Conservation (phyloP, 2,113 vertebrate species). For the Mola mola region DNA sequence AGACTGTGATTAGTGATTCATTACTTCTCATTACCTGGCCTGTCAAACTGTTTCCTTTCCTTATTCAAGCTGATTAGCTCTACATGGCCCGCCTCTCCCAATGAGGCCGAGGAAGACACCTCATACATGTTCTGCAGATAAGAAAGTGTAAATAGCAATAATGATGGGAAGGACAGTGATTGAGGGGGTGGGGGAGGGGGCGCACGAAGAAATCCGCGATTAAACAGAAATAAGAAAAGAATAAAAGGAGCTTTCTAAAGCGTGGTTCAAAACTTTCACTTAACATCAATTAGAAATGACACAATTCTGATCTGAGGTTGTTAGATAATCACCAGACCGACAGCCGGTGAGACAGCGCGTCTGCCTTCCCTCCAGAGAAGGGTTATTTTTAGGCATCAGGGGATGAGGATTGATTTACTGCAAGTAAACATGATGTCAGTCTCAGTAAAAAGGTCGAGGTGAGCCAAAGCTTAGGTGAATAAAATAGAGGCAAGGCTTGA, state of each 20-base stretch:
- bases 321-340: constrained; percentile 10
- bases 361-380: constrained; percentile 38
- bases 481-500: constrained; percentile 17
- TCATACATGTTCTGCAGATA: constrained; percentile 39
- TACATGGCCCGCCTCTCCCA: constrained; percentile 72
- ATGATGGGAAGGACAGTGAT: constrained; percentile 8
- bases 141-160: neutral
- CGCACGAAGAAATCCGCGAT: no score
- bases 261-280: neutral
- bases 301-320: constrained; percentile 1
- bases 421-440: constrained; percentile 63
- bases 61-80: constrained; percentile 79
- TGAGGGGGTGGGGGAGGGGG: no score
- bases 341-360: constrained; percentile 24
- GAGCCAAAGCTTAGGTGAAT: constrained; percentile 45
- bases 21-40: constrained; percentile 82
- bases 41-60: constrained; percentile 83
- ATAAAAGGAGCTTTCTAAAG: no score
- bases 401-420: constrained; percentile 64
- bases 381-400: constrained; percentile 61
- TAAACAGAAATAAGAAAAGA: no score
- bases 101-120: constrained; percentile 64
- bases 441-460: constrained; percentile 66
- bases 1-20: constrained; percentile 78
- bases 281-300: constrained; percentile 14